Evolutionary conservation across 2,888 invertebrate species (phyloP), one percentile per base, ranked within the genome.

Genomic region (Apocheima hispidaria): DNA sequence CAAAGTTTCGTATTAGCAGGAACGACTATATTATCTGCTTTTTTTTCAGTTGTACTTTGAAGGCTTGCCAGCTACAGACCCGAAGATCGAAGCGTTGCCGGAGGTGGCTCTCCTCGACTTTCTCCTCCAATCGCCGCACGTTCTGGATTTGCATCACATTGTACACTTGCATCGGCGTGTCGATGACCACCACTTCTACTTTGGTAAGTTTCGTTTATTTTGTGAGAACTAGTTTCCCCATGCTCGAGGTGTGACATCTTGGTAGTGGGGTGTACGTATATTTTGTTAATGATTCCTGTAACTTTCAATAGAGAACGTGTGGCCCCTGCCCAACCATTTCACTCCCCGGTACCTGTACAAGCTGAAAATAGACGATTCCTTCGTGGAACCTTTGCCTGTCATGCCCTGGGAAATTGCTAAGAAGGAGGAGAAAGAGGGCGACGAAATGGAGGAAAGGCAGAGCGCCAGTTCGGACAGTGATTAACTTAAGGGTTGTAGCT

Each of bases 351-450:
- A 71, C 28, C 74, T 92, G 4, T 92, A 86, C 74, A 92, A 92
- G 75, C 68, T 92, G 72, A 92, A 88, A 73, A 69, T 88, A 6
- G 92, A 92, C 61, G 91, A 91, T 61, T 83, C 89, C 0, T 92
- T 92, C 64, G 92, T 92, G 59, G 88, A 92, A 53, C 90, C 88
- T 0, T 72, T 92, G 16, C 92, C 92, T 0, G 83, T 90, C 16
- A 92, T 92, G 92, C 88, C 91, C 0, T 92, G 92, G 92, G 92
- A 92, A 65, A 63, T 82, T 20, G 82, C 81, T 6, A 83, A 86
- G 65, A 83, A 86, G 52, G 83, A 86, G 26, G 72, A 65, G 4
- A 77, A 70, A 12, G 86, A 86, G 21, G 90, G 87, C 0, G 84
- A 84, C 1, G 69, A 86, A 57, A 63, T 67, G 38, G 82, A 86